Conservation (phyloP, 2,888 invertebrate genomes). For the Leptothorax acervorum region DNA sequence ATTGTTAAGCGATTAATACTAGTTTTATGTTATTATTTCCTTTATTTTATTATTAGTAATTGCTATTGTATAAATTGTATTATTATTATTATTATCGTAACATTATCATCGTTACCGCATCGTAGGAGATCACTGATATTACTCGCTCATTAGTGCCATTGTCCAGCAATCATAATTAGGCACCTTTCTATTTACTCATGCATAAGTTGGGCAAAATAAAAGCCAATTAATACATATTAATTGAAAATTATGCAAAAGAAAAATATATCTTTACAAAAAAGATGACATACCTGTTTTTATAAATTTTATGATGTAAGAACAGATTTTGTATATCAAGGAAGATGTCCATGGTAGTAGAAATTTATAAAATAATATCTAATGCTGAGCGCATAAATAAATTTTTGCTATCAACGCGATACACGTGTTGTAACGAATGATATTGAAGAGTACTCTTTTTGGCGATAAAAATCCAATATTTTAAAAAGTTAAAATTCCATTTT, state of each 20-base stretch:
- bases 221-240: background rate
- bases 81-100: constrained; percentile 49
- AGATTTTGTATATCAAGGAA: constrained; percentile 1
- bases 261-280: constrained; percentile 21
- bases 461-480: constrained; percentile 47
- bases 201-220: constrained; percentile 28
- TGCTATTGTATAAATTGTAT: constrained; percentile 63
- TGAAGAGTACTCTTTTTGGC: constrained; percentile 28
- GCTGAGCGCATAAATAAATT: background rate
- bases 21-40: constrained; percentile 68
- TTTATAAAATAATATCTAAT: constrained; percentile 21
- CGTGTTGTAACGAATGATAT: constrained; percentile 52
- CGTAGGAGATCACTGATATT: constrained; percentile 57
- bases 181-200: constrained; percentile 36
- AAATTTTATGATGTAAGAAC: constrained; percentile 14
- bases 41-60: constrained; percentile 72
- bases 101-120: constrained; percentile 72
- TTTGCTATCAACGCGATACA: constrained; percentile 18
- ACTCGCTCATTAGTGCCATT: constrained; percentile 63
- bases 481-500: constrained; percentile 28
- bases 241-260: constrained; percentile 23
- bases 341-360: constrained; percentile 1
- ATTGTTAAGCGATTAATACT: constrained; percentile 73
- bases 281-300: constrained; percentile 6
- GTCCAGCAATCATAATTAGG: constrained; percentile 56